Conservation (phyloP, 53 echinoderm and acorn worm genomes). For the Echinarachnius parma region DNA sequence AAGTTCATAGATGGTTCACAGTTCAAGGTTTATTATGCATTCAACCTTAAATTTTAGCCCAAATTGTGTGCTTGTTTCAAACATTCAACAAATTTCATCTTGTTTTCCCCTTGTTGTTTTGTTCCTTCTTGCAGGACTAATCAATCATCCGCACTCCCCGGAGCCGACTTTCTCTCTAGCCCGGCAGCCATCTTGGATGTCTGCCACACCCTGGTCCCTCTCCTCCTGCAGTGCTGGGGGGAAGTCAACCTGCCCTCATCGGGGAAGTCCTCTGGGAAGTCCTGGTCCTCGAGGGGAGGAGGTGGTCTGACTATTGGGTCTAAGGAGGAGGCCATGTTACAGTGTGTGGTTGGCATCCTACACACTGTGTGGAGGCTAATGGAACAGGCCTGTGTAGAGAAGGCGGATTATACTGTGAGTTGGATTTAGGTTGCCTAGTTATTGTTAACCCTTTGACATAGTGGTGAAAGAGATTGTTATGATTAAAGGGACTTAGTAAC, state of each 20-base stretch:
- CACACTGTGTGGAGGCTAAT: conserved; percentile 15
- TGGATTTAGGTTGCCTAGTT: no score
- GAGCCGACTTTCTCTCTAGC: conserved; percentile 34
- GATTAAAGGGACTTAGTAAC: no score
- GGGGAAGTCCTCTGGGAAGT: no score
- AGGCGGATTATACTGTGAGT: conserved; percentile 41
- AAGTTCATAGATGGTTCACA: no score
- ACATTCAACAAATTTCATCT: neutral
- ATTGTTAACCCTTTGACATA: no score
- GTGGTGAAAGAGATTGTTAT: no score
- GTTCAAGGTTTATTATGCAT: no score
- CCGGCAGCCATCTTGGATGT: conserved; percentile 51
- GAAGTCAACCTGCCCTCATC: conserved; percentile 60
- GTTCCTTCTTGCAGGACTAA: neutral
- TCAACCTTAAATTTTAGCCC: no score
- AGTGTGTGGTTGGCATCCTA: conserved; percentile 6
- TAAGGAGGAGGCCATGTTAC: conserved; percentile 5
- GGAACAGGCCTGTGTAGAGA: conserved; percentile 35
- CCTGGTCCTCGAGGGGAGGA: no score
- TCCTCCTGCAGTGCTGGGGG: conserved; percentile 78
- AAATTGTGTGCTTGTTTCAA: no score
- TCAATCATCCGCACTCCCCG: neutral
- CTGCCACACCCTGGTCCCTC: conserved; percentile 63
- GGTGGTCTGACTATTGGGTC: neutral
- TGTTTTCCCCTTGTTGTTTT: neutral